Conservation (phyloP, 30 jellyfish, hydroid and myxozoan species). For the Clytia hemisphaerica region DNA sequence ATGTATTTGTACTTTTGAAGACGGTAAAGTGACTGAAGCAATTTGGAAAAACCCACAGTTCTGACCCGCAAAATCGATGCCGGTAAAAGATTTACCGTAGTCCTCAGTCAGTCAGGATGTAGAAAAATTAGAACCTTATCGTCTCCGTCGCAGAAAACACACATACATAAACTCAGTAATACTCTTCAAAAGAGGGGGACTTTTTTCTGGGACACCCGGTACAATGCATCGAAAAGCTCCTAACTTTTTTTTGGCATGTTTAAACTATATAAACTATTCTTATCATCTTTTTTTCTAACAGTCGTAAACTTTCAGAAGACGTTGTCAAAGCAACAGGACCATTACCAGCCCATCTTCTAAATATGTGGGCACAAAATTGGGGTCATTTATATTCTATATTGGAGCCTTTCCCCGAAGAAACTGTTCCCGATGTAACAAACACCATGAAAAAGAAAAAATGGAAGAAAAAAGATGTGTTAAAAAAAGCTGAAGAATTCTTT, state of each 20-base stretch:
- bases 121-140: too few relatives aligned
- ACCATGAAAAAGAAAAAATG: constrained; percentile 45
- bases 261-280: neutral
- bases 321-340: constrained; percentile 45
- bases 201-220: too few relatives aligned
- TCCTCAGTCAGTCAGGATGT: too few relatives aligned
- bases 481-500: constrained; percentile 60
- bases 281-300: neutral
- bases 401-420: constrained; percentile 58
- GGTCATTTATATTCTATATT: constrained; percentile 29
- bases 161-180: too few relatives aligned
- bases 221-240: neutral
- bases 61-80: too few relatives aligned
- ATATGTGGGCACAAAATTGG: constrained; percentile 88
- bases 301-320: too few relatives aligned
- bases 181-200: neutral
- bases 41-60: too few relatives aligned
- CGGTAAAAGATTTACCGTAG: too few relatives aligned
- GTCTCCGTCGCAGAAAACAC: too few relatives aligned
- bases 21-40: too few relatives aligned
- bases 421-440: constrained; percentile 55
- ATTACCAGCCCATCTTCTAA: constrained; percentile 62
- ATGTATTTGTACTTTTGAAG: too few relatives aligned
- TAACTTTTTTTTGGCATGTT: neutral
- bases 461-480: constrained; percentile 27